Conservation (phyloP, 2,113 vertebrate genomes). For the Agelaius tricolor region DNA sequence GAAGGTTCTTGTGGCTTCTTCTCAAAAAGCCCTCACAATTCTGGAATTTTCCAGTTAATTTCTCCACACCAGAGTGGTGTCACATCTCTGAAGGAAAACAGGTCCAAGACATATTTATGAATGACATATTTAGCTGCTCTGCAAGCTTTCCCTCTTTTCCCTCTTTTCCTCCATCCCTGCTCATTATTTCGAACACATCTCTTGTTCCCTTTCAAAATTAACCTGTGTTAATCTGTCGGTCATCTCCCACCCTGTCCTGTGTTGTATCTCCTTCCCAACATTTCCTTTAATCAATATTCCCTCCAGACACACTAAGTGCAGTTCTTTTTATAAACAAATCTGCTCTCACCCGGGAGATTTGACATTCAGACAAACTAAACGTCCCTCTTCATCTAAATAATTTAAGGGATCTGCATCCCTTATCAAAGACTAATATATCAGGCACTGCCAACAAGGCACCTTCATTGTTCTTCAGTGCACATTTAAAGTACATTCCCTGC, state of each 20-base stretch:
- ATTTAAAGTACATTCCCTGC: not conserved
- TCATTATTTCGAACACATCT: not conserved
- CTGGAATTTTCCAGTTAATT: not conserved
- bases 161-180: not conserved
- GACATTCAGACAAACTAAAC: constrained; percentile 53
- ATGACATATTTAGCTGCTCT: not conserved
- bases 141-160: not conserved
- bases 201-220: constrained; percentile 14
- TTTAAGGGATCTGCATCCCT: constrained; percentile 36
- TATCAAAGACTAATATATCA: constrained; percentile 38
- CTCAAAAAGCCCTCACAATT: not conserved
- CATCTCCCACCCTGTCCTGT: constrained; percentile 30
- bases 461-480: constrained; percentile 1
- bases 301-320: not conserved
- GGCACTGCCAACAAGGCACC: constrained; percentile 4
- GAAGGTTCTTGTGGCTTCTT: not conserved
- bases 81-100: not conserved
- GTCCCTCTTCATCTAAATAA: constrained; percentile 51
- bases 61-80: not conserved
- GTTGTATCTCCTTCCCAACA: not conserved
- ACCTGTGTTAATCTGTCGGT: constrained; percentile 18
- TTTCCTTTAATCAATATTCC: constrained; percentile 56
- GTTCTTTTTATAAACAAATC: constrained; percentile 33
- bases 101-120: not conserved
- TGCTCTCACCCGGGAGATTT: constrained; percentile 25